Evolutionary conservation across 23 tunicate genomes (phyloP).

Genomic region (Halocynthia roretzi): DNA sequence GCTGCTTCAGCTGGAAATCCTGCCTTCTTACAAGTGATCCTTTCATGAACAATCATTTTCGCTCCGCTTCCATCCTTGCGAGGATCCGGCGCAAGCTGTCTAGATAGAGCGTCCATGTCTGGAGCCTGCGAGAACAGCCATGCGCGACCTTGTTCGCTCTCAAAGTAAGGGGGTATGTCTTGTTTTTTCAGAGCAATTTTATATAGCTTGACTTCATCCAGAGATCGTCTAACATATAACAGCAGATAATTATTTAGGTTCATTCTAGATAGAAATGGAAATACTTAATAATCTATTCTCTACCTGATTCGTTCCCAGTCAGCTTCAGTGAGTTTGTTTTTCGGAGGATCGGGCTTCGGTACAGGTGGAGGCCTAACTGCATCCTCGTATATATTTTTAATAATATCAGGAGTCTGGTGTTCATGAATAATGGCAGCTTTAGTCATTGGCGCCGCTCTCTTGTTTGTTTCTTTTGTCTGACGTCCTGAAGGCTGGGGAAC

Average conservation of each 20-base stretch:
- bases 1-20: constrained; percentile 22
- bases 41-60: constrained; percentile 21
- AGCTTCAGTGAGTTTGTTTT: constrained; percentile 59
- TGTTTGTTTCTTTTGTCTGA: neutral
- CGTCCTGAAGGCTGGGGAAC: constrained; percentile 4
- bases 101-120: constrained; percentile 41
- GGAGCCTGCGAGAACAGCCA: constrained; percentile 72
- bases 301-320: constrained; percentile 76
- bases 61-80: constrained; percentile 77
- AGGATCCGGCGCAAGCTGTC: constrained; percentile 51
- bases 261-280: neutral
- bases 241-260: neutral
- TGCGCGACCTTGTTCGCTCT: constrained; percentile 61
- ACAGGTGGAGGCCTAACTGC: constrained; percentile 74
- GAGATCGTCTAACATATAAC: constrained; percentile 31
- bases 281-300: neutral
- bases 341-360: constrained; percentile 61
- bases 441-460: neutral
- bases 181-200: constrained; percentile 47
- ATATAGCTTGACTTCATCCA: constrained; percentile 43
- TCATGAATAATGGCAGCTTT: constrained; percentile 35
- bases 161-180: constrained; percentile 75
- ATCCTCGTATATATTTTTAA: constrained; percentile 55
- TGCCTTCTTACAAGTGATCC: neutral
- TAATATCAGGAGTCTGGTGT: constrained; percentile 39